phyloP scores from a whole-genome alignment of 2,888 invertebrate species.

The Lysandra coridon region DNA sequence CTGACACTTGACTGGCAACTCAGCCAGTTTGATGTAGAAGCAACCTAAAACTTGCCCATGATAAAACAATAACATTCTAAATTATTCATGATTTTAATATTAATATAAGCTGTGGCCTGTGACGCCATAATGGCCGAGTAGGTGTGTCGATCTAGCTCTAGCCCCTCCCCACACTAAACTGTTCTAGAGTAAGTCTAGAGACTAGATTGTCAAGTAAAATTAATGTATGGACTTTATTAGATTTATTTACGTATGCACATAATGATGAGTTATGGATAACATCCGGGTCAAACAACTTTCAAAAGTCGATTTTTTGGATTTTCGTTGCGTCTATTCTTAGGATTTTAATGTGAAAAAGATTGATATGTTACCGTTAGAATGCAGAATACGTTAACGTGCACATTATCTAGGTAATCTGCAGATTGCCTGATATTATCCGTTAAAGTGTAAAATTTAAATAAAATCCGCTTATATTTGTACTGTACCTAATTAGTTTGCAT shows the following conservation, averaged over 20 bases:
- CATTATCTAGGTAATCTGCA: too few relatives aligned
- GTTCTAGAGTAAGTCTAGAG: background rate
- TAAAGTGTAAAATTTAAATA: too few relatives aligned
- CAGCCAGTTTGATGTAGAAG: too few relatives aligned
- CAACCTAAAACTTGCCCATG: too few relatives aligned
- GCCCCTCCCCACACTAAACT: background rate
- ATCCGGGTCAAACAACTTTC: constrained; percentile 8
- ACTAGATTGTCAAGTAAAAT: background rate
- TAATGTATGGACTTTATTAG: background rate
- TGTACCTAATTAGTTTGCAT: too few relatives aligned
- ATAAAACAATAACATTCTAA: too few relatives aligned
- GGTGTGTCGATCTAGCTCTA: background rate
- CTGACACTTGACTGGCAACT: too few relatives aligned
- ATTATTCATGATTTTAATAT: background rate
- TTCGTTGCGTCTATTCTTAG: background rate
- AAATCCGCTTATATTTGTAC: too few relatives aligned
- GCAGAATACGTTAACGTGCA: too few relatives aligned
- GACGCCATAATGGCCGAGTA: background rate
- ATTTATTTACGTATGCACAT: constrained; percentile 9
- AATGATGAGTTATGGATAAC: constrained; percentile 4
- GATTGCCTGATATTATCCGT: too few relatives aligned
- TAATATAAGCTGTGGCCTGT: background rate
- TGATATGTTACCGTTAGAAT: too few relatives aligned
- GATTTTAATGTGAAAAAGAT: background rate
- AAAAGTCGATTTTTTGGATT: background rate